phyloP scores from a whole-genome alignment of 1,140 invertebrate genomes.

The Zaprionus tsacasi region DNA sequence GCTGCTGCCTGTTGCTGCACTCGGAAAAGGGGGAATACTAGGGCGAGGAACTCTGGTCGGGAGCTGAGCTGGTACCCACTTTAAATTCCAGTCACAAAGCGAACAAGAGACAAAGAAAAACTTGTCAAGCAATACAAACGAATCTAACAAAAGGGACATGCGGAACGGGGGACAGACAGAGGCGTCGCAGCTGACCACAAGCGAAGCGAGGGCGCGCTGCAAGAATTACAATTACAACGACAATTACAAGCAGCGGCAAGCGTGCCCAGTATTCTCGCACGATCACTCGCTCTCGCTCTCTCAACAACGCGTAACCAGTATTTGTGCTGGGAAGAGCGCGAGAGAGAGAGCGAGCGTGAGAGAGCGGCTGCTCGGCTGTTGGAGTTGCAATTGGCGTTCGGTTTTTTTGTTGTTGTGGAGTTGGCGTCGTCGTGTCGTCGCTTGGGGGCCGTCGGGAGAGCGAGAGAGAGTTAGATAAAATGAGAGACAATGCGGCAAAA shows the following conservation, averaged over 20 bases:
- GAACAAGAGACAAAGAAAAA: conserved; percentile 60
- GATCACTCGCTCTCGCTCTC: not conserved
- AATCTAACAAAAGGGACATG: conserved; percentile 67
- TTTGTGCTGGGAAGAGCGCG: conserved; percentile 20
- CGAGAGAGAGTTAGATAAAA: not conserved
- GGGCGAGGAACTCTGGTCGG: not conserved
- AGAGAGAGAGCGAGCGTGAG: not conserved
- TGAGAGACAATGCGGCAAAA: not conserved
- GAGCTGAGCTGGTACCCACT: conserved; percentile 31
- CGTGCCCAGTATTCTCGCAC: conserved; percentile 53
- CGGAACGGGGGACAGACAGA: not conserved
- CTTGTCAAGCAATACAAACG: conserved; percentile 56
- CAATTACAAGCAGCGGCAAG: conserved; percentile 34
- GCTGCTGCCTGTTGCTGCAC: conserved; percentile 27
- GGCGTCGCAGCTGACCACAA: conserved; percentile 25
- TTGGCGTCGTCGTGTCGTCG: conserved; percentile 10
- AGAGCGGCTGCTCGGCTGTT: conserved; percentile 8
- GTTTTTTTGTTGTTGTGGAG: conserved; percentile 21
- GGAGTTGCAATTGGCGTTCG: conserved; percentile 39
- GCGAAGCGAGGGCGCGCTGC: conserved; percentile 56
- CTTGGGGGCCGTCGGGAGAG: conserved; percentile 10
- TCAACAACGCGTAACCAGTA: conserved; percentile 31
- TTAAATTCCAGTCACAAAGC: conserved; percentile 71
- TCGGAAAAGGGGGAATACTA: not conserved
- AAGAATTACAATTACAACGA: conserved; percentile 64